These are phyloP conservation scores for Macrophya annulata DNA, from an alignment of 2,888 invertebrate species.

Conservation along the genomic window DNA sequence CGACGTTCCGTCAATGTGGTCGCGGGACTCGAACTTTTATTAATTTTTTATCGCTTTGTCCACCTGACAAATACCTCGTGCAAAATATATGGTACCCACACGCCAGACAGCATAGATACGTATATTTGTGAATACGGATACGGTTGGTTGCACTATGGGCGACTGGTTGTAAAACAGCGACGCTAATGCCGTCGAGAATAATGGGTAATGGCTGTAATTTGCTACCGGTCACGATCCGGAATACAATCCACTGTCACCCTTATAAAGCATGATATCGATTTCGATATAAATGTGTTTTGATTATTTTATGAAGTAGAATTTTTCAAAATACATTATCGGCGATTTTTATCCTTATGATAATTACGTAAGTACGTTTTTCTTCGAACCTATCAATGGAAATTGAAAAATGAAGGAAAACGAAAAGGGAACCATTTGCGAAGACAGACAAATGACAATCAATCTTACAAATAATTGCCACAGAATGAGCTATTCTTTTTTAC, in stretches of 20 bases:
- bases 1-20: neutral
- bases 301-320: neutral
- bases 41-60: constrained; percentile 31
- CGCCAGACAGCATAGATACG: constrained; percentile 12
- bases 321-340: neutral
- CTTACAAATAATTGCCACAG: too few relatives aligned
- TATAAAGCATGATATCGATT: constrained; percentile 34
- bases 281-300: constrained; percentile 26
- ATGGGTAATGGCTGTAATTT: constrained; percentile 49
- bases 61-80: neutral
- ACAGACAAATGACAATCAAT: too few relatives aligned
- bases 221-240: constrained; percentile 41
- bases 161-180: constrained; percentile 49
- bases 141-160: constrained; percentile 37
- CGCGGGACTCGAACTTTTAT: neutral
- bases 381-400: neutral
- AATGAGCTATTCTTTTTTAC: too few relatives aligned
- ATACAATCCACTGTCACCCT: constrained; percentile 39
- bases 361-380: neutral
- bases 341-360: neutral
- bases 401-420: neutral
- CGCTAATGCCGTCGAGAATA: constrained; percentile 50
- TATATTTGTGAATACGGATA: constrained; percentile 28
- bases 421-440: neutral
- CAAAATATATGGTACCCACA: neutral